Percentiles rank a stretch among this genome's conserved stretches.
Conservation (phyloP, 2,113 vertebrate species). For the Ahaetulla prasina region DNA sequence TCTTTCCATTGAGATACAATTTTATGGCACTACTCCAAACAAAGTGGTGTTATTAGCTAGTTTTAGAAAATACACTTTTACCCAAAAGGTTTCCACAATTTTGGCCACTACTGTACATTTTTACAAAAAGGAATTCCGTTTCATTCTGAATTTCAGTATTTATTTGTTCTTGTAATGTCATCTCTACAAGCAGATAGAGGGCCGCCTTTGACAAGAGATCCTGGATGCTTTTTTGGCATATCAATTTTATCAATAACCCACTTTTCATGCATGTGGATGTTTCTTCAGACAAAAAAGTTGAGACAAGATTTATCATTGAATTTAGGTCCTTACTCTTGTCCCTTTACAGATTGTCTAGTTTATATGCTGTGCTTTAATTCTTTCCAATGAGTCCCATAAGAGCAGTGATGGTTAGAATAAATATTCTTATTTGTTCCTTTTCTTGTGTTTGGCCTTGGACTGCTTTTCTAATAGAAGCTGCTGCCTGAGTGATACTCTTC, state of each 20-base stretch:
- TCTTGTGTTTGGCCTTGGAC: background rate
- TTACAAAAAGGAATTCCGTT: background rate
- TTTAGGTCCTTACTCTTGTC: background rate
- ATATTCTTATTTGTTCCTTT: background rate
- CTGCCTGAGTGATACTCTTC: background rate
- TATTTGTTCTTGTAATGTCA: background rate
- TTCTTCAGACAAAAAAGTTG: background rate
- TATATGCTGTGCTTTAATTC: background rate
- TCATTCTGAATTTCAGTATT: background rate
- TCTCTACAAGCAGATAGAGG: background rate
- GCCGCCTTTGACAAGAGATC: background rate
- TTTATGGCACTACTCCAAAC: too few species aligned
- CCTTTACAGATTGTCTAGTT: background rate
- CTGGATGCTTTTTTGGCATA: background rate
- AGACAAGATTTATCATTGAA: background rate
- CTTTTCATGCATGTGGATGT: accelerated
- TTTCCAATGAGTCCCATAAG: background rate
- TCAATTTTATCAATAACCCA: background rate
- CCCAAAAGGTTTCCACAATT: too few species aligned
- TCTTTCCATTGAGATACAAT: too few species aligned
- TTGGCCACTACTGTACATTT: too few species aligned
- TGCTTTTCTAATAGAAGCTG: background rate
- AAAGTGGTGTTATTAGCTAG: too few species aligned
- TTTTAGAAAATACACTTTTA: too few species aligned
- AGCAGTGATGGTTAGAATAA: background rate